Base-by-base conservation (phyloP, 2,797 vertebrate species). In the Argyrosomus regius region DNA sequence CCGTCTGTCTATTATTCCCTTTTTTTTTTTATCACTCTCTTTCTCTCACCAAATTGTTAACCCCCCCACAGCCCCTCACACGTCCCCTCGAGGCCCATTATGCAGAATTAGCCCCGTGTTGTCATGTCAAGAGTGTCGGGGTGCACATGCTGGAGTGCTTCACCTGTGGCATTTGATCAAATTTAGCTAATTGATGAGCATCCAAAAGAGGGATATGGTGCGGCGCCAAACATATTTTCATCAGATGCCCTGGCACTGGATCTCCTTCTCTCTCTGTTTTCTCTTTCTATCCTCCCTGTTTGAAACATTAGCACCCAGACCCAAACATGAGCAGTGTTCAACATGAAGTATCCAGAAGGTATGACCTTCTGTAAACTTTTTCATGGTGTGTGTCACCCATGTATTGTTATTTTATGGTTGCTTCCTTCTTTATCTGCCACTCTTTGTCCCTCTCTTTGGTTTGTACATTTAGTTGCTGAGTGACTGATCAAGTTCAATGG, bases 391-490 rank as follows among this genome's bases (percentile, higher is more conserved):
- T 84, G 64, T 70, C 46, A 61, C 18, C 20, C 45, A 7, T 63
- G 57, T 80, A 50, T 75, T 81, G 81, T 75, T 78, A 20, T 82
- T 87, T 86, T 53, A 75, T 17, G 52, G 22, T 68, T 75, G 50
- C 67, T 75, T 85, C 66, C 80, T 57, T 80, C 52, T 64, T 54
- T 53, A 50, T 86, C 69, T 72, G 14, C 20, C 65, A 48, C 62
- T 82, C 72, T 83, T 68, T 64, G 61, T 84, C 66, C 77, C 76
- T 88, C 66, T 87, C 81, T 77, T 82, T 86, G 82, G 93, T 95
- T 9, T 95, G 89, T 93, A 92, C 92, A 93, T 95, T 95, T 92
- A 94, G 93, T 93, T 92, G 87, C 83, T 73, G 67, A 90, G 88
- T 87, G 90, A 90, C 91, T 92, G 91, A 91, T 95, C 92, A 88